These are phyloP conservation scores for Patiria miniata DNA, from an alignment of 35 echinoderm and acorn worm species.

Conservation along the genomic window DNA sequence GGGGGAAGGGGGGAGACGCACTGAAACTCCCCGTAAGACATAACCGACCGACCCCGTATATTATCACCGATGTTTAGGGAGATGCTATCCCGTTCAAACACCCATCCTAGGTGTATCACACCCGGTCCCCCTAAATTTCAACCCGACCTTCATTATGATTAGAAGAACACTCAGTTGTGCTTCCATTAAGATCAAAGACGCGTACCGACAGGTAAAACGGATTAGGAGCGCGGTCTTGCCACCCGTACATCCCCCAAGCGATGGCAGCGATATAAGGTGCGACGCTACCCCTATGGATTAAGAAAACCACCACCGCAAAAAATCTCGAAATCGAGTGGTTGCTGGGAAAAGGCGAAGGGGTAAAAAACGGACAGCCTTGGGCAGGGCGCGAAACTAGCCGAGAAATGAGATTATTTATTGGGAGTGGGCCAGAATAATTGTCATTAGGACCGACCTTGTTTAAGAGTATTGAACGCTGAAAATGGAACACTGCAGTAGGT, in stretches of 20 bases:
- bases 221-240: conserved; percentile 1
- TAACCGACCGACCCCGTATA: not conserved
- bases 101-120: too few relatives aligned
- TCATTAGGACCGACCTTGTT: conserved; percentile 19
- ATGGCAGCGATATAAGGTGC: not conserved
- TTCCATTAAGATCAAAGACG: conserved; percentile 17
- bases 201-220: conserved; percentile 3
- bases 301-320: not conserved
- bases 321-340: not conserved
- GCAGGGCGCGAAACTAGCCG: conserved; percentile 8
- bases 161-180: not conserved
- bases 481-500: not conserved
- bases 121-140: too few relatives aligned
- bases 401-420: conserved; percentile 20
- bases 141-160: not conserved
- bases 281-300: not conserved
- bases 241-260: not conserved
- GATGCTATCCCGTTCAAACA: too few relatives aligned
- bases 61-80: not conserved
- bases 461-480: conserved; percentile 14
- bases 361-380: not conserved
- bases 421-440: conserved; percentile 17
- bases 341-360: not conserved
- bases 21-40: not conserved
- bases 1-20: not conserved